These are phyloP conservation scores for Rhopilema esculentum DNA, from an alignment of 30 jellyfish, hydroid and myxozoan species.

Conservation along the genomic window DNA sequence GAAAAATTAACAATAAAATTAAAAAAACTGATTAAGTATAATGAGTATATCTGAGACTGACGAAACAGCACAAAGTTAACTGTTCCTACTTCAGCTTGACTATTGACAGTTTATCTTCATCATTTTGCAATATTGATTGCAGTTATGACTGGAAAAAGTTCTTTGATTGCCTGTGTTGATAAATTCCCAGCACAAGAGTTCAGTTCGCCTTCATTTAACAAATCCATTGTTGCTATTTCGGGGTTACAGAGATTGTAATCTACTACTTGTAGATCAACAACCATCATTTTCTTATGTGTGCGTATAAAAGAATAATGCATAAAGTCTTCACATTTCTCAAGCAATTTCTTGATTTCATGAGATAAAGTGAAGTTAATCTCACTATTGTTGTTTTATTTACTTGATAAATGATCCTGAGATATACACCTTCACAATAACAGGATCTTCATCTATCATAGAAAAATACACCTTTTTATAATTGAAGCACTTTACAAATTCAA, in stretches of 20 bases:
- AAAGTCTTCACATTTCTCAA: constrained; percentile 13
- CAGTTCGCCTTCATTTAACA: constrained; percentile 20
- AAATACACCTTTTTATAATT: constrained; percentile 10
- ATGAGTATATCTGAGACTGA: too few species aligned
- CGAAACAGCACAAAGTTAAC: too few species aligned
- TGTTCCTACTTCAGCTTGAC: too few species aligned
- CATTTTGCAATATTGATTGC: too few species aligned
- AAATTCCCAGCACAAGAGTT: constrained; percentile 56
- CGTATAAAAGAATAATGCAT: constrained; percentile 9
- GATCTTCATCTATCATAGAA: constrained; percentile 16
- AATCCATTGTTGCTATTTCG: constrained; percentile 38
- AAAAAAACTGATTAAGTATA: too few species aligned
- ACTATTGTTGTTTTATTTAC: constrained; percentile 48
- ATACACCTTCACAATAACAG: constrained; percentile 43
- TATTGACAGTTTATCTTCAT: too few species aligned
- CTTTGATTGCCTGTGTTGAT: too few species aligned
- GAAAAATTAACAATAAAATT: too few species aligned
- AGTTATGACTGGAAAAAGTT: too few species aligned
- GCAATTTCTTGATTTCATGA: constrained; percentile 12
- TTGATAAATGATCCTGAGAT: constrained; percentile 41
- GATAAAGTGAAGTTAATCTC: not conserved
- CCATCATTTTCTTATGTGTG: constrained; percentile 22
- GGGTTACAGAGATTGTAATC: constrained; percentile 47
- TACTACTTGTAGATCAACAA: constrained; percentile 35
- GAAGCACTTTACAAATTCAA: constrained; percentile 11